Percentiles rank a stretch among this genome's conserved stretches.
phyloP scores from a whole-genome alignment of 2,888 invertebrate species.

The Rotaria sp. region DNA sequence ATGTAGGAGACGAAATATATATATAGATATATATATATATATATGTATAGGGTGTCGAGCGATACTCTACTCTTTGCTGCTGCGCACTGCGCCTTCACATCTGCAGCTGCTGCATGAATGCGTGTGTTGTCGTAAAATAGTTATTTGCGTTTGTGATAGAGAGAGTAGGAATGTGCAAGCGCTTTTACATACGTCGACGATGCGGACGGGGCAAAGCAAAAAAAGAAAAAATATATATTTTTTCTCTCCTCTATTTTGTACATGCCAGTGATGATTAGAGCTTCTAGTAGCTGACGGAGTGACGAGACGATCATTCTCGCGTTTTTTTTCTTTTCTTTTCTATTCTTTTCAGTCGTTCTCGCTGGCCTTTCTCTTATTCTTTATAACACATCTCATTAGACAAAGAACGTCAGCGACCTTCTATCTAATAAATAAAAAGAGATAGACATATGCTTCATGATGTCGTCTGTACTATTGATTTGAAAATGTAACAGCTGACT shows the following conservation, averaged over 20 bases:
- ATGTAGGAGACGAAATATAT: slow-evolving; percentile 22
- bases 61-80: slow-evolving; percentile 22
- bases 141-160: slow-evolving; percentile 18
- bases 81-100: slow-evolving; percentile 9
- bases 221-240: neutral
- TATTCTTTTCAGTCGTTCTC: neutral
- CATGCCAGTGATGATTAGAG: neutral
- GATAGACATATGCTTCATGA: slow-evolving; percentile 41
- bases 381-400: slow-evolving; percentile 8
- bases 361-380: neutral
- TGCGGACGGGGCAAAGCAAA: neutral
- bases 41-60: slow-evolving; percentile 9
- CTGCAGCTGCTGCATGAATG: slow-evolving; percentile 18
- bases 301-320: neutral
- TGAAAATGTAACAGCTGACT: neutral
- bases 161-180: neutral
- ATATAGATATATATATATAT: neutral
- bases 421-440: neutral
- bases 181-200: slow-evolving; percentile 12
- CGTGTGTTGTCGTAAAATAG: slow-evolving; percentile 21
- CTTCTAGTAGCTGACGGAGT: neutral
- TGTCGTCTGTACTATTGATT: neutral
- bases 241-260: neutral
- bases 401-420: neutral
- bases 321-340: neutral